Evolutionary conservation across 1,140 invertebrate genomes (phyloP), one percentile per base, ranked within the genome.

Genomic region (Amyelois transitella): DNA sequence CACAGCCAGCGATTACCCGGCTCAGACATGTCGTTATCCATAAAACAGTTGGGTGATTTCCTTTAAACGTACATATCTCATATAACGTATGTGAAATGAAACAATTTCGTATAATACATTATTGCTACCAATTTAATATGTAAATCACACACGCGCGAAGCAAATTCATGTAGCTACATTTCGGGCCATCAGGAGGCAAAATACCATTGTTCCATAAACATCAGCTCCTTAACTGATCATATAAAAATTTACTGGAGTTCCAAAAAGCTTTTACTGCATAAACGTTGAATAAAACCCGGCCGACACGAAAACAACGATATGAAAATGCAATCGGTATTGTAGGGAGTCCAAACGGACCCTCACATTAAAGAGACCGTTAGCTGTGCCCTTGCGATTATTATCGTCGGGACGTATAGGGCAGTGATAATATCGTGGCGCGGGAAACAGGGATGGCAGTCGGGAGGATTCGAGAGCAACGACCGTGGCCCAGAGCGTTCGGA

Each of bases 371-470:
- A 43, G 54, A 64, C 58, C 62, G 55, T 64, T 68, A 68, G 66
- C 50, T 51, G 51, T 64, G 66, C 62, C 66, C 62, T 68, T 60
- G 66, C 66, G 62, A 68, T 68, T 68, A 68, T 67, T 60, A 70
- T 66, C 61, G 63, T 58, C 45, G 22, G 58, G 48, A 55, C 58
- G 51, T 47, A n/a, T n/a, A 49, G 54, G 54, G 55, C 58, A 59
- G 50, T 51, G 64, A 70, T 71, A 67, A 60, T 62, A 71, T 64
- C 64, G 56, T 60, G 51, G 51, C 60, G 44, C 60, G 62, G 62
- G 59, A 64, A 61, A 65, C 54, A 57, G 64, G 69, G 63, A 72
- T 68, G 65, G 44, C 65, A 56, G 24, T 32, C 51, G 58, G 28
- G 28, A 18, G 58, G 43, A 22, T n/a, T 18, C 14, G 53, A 54